These are phyloP conservation scores for Sepiola atlantica DNA, from an alignment of 2,888 invertebrate species.

Conservation along the genomic window DNA sequence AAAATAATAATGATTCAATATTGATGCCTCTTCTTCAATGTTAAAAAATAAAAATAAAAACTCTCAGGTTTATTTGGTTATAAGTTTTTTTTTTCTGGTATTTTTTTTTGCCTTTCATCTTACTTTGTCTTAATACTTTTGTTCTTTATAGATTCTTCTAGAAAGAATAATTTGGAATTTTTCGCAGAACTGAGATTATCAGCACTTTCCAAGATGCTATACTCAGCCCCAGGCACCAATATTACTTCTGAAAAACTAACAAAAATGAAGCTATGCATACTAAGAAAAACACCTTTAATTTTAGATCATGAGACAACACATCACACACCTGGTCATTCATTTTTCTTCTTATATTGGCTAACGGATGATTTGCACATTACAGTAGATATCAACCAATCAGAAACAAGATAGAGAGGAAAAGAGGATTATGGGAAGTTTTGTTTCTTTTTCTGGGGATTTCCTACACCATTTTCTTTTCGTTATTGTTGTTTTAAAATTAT, in stretches of 20 bases:
- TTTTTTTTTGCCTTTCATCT: background rate
- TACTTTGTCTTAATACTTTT: background rate
- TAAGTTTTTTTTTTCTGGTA: background rate
- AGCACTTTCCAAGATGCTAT: background rate
- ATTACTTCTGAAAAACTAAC: background rate
- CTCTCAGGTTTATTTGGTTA: background rate
- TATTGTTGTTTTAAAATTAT: background rate
- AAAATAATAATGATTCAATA: background rate
- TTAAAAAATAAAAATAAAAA: background rate
- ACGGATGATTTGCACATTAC: background rate
- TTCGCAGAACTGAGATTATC: background rate
- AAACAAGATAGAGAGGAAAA: background rate
- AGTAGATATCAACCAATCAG: slow-evolving; percentile 12
- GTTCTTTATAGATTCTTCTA: background rate
- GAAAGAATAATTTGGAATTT: slow-evolving; percentile 32
- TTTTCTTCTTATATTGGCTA: slow-evolving; percentile 13
- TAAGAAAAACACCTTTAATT: background rate
- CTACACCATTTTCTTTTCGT: background rate
- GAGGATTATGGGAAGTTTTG: background rate
- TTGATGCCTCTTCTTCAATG: background rate
- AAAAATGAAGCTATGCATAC: background rate
- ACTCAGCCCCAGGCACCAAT: background rate
- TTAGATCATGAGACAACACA: slow-evolving; percentile 20
- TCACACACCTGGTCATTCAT: slow-evolving; percentile 22
- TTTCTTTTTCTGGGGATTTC: background rate